Evolutionary conservation across 2,113 vertebrate species (phyloP).

Genomic region (Onychorhynchus coronatus): DNA sequence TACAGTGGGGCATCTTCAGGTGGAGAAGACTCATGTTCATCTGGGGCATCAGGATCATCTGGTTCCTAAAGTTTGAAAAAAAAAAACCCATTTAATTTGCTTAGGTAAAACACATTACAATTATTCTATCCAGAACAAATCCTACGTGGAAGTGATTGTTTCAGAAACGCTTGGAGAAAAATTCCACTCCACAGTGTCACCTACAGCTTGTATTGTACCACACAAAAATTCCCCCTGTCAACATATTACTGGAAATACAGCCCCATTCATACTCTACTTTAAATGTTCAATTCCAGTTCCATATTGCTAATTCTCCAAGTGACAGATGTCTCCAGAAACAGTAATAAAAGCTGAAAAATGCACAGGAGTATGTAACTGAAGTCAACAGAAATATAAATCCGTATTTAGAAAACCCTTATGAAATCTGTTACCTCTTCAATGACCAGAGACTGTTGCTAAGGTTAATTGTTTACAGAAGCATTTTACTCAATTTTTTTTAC

Average conservation of each 20-base stretch:
- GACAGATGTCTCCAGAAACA: neutral
- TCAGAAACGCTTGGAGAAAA: neutral
- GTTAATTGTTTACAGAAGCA: neutral
- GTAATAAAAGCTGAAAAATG: neutral
- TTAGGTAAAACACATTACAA: neutral
- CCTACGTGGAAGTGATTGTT: neutral
- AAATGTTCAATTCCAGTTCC: neutral
- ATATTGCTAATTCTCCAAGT: neutral
- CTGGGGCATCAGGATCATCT: slow-evolving; percentile 96
- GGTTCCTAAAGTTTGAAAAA: slow-evolving; percentile 82
- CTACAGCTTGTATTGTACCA: neutral
- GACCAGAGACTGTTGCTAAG: neutral
- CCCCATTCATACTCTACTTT: neutral
- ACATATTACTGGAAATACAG: neutral
- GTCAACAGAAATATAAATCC: neutral
- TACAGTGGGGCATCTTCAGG: slow-evolving; percentile 97
- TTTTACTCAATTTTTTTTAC: neutral
- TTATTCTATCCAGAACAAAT: neutral
- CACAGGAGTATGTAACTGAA: neutral
- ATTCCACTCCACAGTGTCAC: neutral
- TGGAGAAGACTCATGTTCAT: slow-evolving; percentile 96
- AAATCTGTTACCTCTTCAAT: neutral
- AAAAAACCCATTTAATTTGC: neutral
- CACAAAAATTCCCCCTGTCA: neutral
- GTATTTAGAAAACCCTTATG: neutral